Conservation (phyloP, 2,113 vertebrate species). For the Malurus alboscapulatus region DNA sequence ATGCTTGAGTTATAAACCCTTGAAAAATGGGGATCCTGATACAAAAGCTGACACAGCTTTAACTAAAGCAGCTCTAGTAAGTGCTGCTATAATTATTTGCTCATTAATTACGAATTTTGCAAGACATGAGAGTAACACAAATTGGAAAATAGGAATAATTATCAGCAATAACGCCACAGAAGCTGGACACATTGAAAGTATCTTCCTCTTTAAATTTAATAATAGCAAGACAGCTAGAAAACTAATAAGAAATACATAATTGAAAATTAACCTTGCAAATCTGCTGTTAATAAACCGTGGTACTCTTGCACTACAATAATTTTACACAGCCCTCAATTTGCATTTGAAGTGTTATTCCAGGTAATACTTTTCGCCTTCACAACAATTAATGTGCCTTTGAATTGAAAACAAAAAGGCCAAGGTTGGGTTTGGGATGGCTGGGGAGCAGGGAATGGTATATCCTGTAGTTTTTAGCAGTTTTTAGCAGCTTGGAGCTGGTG, state of each 20-base stretch:
- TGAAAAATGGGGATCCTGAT: conserved; percentile 62
- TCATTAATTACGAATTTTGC: conserved; percentile 74
- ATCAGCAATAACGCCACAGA: conserved; percentile 64
- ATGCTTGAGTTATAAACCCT: conserved; percentile 67
- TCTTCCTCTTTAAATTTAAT: conserved; percentile 73
- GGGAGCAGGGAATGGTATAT: neutral
- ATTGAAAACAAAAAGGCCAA: neutral
- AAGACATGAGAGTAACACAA: conserved; percentile 72
- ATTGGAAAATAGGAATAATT: conserved; percentile 76
- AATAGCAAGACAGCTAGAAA: conserved; percentile 68
- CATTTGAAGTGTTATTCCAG: conserved; percentile 60
- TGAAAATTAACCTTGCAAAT: conserved; percentile 76
- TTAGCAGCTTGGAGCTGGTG: neutral
- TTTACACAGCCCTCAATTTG: conserved; percentile 54
- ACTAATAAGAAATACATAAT: conserved; percentile 76
- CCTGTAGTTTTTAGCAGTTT: neutral
- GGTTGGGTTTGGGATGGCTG: neutral
- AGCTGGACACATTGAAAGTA: conserved; percentile 66
- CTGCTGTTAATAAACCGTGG: conserved; percentile 68
- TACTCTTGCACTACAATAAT: conserved; percentile 58
- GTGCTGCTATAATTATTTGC: conserved; percentile 72
- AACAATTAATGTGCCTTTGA: conserved; percentile 1
- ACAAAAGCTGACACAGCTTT: conserved; percentile 66
- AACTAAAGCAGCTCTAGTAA: conserved; percentile 63
- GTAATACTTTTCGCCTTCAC: conserved; percentile 46